Conservation (phyloP, 2,888 invertebrate species). For the Caenorhabditis wallacei region DNA sequence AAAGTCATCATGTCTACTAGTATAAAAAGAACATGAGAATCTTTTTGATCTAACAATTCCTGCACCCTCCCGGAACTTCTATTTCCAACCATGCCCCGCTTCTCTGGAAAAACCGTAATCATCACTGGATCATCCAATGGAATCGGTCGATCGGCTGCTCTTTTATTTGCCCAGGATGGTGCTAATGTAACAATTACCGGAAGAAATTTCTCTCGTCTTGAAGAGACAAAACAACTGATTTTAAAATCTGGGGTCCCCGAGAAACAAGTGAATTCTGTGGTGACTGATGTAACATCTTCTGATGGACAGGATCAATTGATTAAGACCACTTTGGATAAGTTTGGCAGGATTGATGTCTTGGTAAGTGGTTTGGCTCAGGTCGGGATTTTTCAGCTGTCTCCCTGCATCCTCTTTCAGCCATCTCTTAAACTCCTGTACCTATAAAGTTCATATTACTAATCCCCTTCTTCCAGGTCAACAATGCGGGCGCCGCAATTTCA, state of each 20-base stretch:
- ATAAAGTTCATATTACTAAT: too few relatives aligned
- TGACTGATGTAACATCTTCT: constrained; percentile 25
- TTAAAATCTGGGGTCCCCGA: constrained; percentile 23
- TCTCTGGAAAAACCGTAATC: constrained; percentile 31
- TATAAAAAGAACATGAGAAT: background rate
- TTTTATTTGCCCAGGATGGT: constrained; percentile 29
- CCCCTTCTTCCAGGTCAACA: constrained; percentile 50
- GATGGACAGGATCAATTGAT: constrained; percentile 40
- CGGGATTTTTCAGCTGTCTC: too few relatives aligned
- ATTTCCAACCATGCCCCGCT: constrained; percentile 19
- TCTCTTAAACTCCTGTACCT: too few relatives aligned
- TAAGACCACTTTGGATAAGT: constrained; percentile 38
- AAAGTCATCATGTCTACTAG: background rate
- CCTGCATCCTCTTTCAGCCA: too few relatives aligned
- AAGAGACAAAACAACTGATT: constrained; percentile 37
- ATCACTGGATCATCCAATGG: constrained; percentile 32
- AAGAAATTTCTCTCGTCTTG: constrained; percentile 32
- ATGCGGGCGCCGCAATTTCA: constrained; percentile 35
- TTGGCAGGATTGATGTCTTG: constrained; percentile 43
- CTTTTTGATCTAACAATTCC: background rate
- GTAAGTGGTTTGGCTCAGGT: too few relatives aligned
- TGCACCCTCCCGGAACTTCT: background rate
- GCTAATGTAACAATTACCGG: constrained; percentile 54
- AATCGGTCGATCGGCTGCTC: constrained; percentile 18
- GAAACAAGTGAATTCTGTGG: constrained; percentile 16